Evolutionary conservation across 1,140 invertebrate species (phyloP).

Genomic region (Zaprionus capensis): DNA sequence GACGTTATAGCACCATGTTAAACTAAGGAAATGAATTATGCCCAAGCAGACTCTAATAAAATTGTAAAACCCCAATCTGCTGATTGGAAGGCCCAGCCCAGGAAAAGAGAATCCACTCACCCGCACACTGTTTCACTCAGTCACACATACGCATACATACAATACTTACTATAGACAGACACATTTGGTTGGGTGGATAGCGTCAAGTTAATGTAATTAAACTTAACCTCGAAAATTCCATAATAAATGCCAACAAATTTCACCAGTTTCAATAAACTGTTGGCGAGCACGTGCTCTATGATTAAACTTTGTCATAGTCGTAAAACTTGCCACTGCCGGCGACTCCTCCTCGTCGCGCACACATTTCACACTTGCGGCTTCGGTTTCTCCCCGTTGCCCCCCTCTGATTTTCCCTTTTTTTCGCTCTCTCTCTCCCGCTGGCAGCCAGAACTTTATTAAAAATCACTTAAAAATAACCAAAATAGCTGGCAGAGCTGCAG

Average conservation of each 20-base stretch:
- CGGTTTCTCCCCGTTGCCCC: not conserved
- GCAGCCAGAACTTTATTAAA: conserved; percentile 72
- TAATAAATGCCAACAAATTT: conserved; percentile 61
- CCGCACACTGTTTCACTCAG: conserved; percentile 12
- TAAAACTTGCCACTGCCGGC: conserved; percentile 46
- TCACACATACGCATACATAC: not conserved
- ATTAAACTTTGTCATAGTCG: conserved; percentile 53
- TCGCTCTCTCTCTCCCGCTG: conserved; percentile 30
- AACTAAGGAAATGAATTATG: not conserved
- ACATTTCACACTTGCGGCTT: conserved; percentile 52
- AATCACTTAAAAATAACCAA: conserved; percentile 82
- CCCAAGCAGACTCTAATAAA: not conserved
- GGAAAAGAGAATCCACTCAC: conserved; percentile 21
- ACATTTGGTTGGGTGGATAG: conserved; percentile 34
- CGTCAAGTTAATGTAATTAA: conserved; percentile 74
- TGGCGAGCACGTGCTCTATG: conserved; percentile 1
- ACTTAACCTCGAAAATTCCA: conserved; percentile 60
- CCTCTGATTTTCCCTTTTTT: conserved; percentile 3
- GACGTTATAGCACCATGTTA: no score
- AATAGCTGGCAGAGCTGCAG: conserved; percentile 61
- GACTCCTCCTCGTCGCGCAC: not conserved
- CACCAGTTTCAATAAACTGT: conserved; percentile 26
- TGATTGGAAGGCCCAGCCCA: conserved; percentile 53
- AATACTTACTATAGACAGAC: not conserved
- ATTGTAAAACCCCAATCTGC: conserved; percentile 9